Evolutionary conservation across 2,888 invertebrate genomes (phyloP).

Genomic region (Hesperia comma): DNA sequence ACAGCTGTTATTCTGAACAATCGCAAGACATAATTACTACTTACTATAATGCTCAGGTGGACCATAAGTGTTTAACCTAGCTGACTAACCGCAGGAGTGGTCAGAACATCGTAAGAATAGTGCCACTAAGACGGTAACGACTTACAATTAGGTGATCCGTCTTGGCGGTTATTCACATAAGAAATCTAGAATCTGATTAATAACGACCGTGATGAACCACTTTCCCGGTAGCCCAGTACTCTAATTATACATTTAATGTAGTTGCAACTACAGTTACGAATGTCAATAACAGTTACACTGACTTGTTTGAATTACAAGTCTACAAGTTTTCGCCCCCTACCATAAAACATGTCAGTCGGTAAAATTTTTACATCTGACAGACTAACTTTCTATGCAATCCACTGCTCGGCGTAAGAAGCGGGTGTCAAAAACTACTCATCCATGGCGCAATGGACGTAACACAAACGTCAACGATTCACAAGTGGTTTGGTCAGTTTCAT

Average conservation of each 20-base stretch:
- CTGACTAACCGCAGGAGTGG: no score
- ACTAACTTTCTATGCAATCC: constrained; percentile 3
- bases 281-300: constrained; percentile 15
- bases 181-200: no score
- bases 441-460: constrained; percentile 13
- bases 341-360: neutral
- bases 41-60: no score
- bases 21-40: no score
- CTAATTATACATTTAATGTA: neutral
- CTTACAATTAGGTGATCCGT: no score
- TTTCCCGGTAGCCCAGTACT: neutral
- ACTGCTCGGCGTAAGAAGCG: neutral
- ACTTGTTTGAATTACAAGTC: constrained; percentile 14
- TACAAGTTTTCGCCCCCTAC: neutral
- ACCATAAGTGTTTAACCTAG: no score
- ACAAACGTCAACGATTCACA: constrained; percentile 20
- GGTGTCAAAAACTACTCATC: neutral
- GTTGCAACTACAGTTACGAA: constrained; percentile 16
- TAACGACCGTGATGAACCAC: constrained; percentile 22
- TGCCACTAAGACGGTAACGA: no score
- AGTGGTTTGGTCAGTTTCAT: constrained; percentile 22
- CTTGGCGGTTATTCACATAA: no score
- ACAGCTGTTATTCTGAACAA: no score
- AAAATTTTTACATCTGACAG: constrained; percentile 10
- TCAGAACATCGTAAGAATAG: no score